Conservation (phyloP, 2,797 vertebrate genomes). For the Sciurus vulgaris region DNA sequence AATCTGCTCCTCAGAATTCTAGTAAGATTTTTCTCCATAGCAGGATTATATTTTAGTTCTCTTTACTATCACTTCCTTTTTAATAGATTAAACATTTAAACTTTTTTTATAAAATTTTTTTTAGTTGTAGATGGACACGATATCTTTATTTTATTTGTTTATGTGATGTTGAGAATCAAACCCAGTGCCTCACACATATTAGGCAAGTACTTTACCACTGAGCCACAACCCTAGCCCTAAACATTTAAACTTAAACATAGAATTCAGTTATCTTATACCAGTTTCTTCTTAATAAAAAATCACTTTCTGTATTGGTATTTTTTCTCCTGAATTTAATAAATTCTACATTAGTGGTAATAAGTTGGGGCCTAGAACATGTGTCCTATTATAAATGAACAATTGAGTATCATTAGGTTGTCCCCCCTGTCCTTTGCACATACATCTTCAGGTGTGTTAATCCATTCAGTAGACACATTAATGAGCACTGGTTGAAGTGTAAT, state of each 20-base stretch:
- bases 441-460: constrained; percentile 92
- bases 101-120: neutral
- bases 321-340: constrained; percentile 90
- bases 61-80: constrained; percentile 72
- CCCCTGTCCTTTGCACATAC: constrained; percentile 88
- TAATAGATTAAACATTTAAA: constrained; percentile 75
- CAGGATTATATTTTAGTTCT: constrained; percentile 69
- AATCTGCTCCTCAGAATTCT: constrained; percentile 49
- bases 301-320: constrained; percentile 88
- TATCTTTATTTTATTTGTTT: no score
- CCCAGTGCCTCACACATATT: no score
- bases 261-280: constrained; percentile 70
- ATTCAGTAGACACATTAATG: constrained; percentile 92
- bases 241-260: constrained; percentile 76
- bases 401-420: constrained; percentile 89
- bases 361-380: constrained; percentile 86
- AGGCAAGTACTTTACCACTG: no score
- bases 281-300: constrained; percentile 80
- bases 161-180: no score
- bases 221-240: neutral
- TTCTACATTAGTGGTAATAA: constrained; percentile 90
- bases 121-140: no score
- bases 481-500: constrained; percentile 91
- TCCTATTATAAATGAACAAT: constrained; percentile 89
- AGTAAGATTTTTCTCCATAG: constrained; percentile 70